phyloP scores from a whole-genome alignment of 2,797 vertebrate species.

The Phoxinus dragarum region DNA sequence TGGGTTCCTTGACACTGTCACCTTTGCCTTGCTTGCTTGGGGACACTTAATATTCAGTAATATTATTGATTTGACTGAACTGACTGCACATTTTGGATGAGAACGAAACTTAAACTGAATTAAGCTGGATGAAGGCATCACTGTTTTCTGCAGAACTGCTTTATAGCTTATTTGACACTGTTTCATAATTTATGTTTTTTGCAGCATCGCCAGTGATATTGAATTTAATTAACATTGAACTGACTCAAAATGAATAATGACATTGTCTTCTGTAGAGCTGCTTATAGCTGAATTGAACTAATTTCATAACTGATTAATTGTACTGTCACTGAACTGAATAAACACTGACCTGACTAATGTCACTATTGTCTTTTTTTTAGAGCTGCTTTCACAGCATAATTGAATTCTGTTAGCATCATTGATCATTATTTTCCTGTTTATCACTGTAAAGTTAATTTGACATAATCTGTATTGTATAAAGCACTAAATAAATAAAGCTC shows the following conservation, averaged over 20 bases:
- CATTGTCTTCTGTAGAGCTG: neutral
- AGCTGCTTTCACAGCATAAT: neutral
- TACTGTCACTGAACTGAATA: too few relatives aligned
- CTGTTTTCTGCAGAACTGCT: neutral
- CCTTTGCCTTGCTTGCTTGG: too few relatives aligned
- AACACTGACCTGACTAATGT: too few relatives aligned
- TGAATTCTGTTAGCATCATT: neutral
- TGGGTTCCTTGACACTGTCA: neutral
- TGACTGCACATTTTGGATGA: neutral
- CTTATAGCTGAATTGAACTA: neutral
- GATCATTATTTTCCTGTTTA: neutral
- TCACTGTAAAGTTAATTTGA: neutral
- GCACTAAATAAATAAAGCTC: neutral
- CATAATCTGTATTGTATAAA: neutral
- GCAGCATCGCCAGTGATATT: neutral
- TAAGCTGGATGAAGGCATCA: neutral
- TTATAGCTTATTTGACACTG: neutral
- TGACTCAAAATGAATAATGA: neutral
- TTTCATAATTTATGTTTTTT: neutral
- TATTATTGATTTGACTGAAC: neutral
- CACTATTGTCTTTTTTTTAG: neutral
- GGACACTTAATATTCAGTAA: neutral
- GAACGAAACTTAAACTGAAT: neutral
- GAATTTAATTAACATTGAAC: neutral
- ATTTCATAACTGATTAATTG: too few relatives aligned